Evolutionary conservation across 2,888 invertebrate genomes (phyloP).

Genomic region (Acleris laterana): DNA sequence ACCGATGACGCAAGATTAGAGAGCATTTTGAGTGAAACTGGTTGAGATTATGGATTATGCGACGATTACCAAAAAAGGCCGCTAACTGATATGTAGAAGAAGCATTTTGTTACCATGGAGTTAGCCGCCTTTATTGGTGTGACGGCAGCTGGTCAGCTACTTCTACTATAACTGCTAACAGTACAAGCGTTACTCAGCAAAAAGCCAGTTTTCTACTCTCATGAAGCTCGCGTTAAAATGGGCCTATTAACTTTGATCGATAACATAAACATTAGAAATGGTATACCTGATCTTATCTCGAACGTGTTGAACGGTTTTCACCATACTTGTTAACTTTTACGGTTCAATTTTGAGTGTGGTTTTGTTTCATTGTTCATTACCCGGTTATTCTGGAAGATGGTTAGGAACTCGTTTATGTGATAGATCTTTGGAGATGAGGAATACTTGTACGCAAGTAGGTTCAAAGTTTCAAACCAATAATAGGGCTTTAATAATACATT

Average conservation of each 20-base stretch:
- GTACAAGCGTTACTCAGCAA: conserved; percentile 41
- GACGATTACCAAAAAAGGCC: too few species aligned
- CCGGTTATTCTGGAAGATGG: conserved; percentile 22
- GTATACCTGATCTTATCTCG: conserved; percentile 20
- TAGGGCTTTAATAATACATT: too few species aligned
- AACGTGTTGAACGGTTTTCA: not conserved
- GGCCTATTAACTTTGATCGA: conserved; percentile 37
- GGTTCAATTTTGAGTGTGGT: conserved; percentile 4
- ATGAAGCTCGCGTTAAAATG: conserved; percentile 33
- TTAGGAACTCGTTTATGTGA: conserved; percentile 25
- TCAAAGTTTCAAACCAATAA: not conserved
- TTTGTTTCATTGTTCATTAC: conserved; percentile 13
- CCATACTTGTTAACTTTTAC: not conserved
- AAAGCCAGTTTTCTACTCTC: conserved; percentile 40
- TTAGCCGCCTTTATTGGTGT: too few species aligned
- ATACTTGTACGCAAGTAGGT: not conserved
- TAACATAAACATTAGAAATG: conserved; percentile 38
- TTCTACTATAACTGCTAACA: too few species aligned
- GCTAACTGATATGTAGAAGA: too few species aligned
- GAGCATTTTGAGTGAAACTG: too few species aligned
- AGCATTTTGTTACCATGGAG: too few species aligned
- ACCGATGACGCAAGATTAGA: too few species aligned
- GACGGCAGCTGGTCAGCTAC: too few species aligned
- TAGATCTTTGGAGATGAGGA: conserved; percentile 3
- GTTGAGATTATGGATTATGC: too few species aligned